Evolutionary conservation across 2,888 invertebrate genomes (phyloP).

Genomic region (Diarsia dahlii): DNA sequence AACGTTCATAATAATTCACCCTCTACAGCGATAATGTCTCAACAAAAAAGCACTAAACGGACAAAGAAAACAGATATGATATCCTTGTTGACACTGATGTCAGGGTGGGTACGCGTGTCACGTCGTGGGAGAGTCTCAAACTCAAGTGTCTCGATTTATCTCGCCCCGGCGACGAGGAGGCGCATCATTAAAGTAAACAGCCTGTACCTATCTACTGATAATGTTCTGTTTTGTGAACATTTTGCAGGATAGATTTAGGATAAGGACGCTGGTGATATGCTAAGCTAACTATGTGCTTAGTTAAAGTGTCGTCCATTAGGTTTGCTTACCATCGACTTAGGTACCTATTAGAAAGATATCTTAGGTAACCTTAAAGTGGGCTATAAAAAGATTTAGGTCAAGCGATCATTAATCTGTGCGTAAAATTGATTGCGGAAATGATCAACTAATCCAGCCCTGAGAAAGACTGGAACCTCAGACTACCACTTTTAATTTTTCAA

Average conservation of each 20-base stretch:
- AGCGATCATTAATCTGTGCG: neutral
- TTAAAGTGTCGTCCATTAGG: neutral
- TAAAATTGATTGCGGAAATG: neutral
- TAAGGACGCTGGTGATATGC: conserved; percentile 12
- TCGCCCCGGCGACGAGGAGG: conserved; percentile 67
- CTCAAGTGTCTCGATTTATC: conserved; percentile 63
- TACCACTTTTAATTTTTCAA: neutral
- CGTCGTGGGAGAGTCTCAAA: conserved; percentile 54
- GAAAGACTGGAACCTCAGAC: neutral
- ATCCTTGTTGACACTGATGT: conserved; percentile 69
- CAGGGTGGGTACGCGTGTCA: conserved; percentile 65
- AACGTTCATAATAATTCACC: conserved; percentile 44
- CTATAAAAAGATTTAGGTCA: neutral
- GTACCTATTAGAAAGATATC: neutral
- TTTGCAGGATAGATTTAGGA: conserved; percentile 40
- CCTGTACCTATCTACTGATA: conserved; percentile 44
- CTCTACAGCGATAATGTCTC: conserved; percentile 34
- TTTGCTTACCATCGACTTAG: neutral
- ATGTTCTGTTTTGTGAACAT: conserved; percentile 47
- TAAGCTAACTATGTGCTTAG: neutral
- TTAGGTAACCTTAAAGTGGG: neutral
- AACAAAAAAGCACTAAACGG: conserved; percentile 49
- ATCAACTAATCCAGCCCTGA: neutral
- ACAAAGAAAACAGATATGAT: conserved; percentile 62
- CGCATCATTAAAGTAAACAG: conserved; percentile 72